Percentiles rank a stretch among this genome's conserved stretches.
Evolutionary conservation across 2,888 invertebrate genomes (phyloP).

Genomic region (Pyrrhia umbra): DNA sequence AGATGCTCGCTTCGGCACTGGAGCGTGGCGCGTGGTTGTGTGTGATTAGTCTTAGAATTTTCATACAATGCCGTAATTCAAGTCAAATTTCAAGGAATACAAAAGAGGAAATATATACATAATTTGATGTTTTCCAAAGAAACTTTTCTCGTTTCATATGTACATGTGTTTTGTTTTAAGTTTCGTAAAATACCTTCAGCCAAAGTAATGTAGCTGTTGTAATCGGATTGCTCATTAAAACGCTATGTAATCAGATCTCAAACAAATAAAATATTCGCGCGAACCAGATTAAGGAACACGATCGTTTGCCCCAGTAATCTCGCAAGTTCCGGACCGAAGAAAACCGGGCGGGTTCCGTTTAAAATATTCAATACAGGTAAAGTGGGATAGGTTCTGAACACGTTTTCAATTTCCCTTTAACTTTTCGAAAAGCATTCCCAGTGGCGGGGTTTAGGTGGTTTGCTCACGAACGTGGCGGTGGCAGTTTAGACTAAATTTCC

Average conservation of each 20-base stretch:
- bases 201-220: slow-evolving; percentile 5
- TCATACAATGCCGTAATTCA: too few relatives aligned
- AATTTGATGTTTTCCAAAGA: too few relatives aligned
- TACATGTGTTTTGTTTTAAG: background rate
- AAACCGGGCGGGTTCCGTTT: slow-evolving; percentile 27
- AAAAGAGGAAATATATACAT: background rate
- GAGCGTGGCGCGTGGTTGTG: too few relatives aligned
- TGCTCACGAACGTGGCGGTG: background rate
- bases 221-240: slow-evolving; percentile 44
- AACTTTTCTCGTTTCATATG: too few relatives aligned
- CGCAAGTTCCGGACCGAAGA: slow-evolving; percentile 30
- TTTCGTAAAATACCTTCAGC: background rate
- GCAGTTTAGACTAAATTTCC: slow-evolving; percentile 15
- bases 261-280: slow-evolving; percentile 50
- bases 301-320: slow-evolving; percentile 37
- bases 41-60: too few relatives aligned
- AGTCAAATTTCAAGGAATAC: background rate
- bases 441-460: slow-evolving; percentile 1
- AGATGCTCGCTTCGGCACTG: too few relatives aligned
- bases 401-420: slow-evolving; percentile 57
- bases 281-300: slow-evolving; percentile 39
- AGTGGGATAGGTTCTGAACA: slow-evolving; percentile 53
- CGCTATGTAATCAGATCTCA: slow-evolving; percentile 47
- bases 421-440: slow-evolving; percentile 25
- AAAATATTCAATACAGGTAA: slow-evolving; percentile 59